Conservation (phyloP, 2,797 vertebrate genomes). For the Dryobates pubescens region DNA sequence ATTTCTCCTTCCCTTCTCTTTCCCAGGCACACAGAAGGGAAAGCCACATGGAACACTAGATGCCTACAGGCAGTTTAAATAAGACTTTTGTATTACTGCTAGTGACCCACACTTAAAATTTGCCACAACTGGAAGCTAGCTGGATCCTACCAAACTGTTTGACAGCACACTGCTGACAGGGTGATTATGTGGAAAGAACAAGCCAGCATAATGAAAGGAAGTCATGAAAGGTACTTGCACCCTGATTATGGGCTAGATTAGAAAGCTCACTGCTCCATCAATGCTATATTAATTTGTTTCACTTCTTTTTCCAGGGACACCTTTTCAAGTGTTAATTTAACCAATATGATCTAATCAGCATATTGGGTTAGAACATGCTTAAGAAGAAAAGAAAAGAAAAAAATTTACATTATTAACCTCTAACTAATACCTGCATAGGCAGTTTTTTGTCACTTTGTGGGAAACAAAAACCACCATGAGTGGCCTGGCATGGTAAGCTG, state of each 20-base stretch:
- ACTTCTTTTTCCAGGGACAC: background rate
- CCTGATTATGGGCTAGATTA: background rate
- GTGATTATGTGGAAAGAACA: background rate
- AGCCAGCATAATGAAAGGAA: background rate
- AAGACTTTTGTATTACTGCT: background rate
- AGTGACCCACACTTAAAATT: background rate
- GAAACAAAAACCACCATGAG: slow-evolving; percentile 64
- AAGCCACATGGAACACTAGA: background rate
- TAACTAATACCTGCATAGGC: slow-evolving; percentile 25
- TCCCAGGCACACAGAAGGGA: background rate
- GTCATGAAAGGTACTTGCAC: background rate
- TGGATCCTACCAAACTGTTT: background rate
- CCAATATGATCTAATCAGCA: background rate
- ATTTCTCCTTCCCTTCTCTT: background rate
- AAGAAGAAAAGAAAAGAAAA: background rate
- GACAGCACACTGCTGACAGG: background rate
- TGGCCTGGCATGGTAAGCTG: slow-evolving; percentile 35
- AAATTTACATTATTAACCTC: background rate
- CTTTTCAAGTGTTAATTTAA: slow-evolving; percentile 26
- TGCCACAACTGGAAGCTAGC: background rate
- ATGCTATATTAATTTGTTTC: background rate
- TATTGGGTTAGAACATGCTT: background rate
- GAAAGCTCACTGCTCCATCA: background rate
- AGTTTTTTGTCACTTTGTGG: slow-evolving; percentile 5
- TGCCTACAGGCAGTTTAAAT: background rate